Evolutionary conservation across 1,140 invertebrate genomes (phyloP).

Genomic region (Contarinia nasturtii): DNA sequence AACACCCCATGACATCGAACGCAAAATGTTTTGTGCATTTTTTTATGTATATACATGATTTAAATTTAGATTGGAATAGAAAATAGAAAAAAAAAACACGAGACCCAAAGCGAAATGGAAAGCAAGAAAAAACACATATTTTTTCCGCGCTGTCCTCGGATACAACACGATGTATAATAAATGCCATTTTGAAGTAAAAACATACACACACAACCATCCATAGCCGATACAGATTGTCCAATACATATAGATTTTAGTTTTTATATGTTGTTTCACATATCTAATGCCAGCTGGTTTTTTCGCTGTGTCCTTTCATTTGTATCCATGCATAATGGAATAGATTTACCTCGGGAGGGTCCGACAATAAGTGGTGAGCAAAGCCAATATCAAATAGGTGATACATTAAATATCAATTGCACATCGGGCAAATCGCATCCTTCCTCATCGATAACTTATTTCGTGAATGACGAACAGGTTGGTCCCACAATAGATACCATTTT

Average conservation of each 20-base stretch:
- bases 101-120: too few relatives aligned
- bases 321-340: conserved; percentile 26
- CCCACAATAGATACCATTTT: background rate
- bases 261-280: background rate
- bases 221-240: too few relatives aligned
- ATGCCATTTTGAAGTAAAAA: too few relatives aligned
- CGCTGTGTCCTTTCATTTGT: background rate
- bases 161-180: too few relatives aligned
- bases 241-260: background rate
- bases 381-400: conserved; percentile 60
- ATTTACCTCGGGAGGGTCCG: conserved; percentile 53
- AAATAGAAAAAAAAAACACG: too few relatives aligned
- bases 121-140: too few relatives aligned
- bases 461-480: conserved; percentile 52
- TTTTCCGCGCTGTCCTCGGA: too few relatives aligned
- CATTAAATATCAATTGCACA: conserved; percentile 64
- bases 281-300: background rate
- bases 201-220: too few relatives aligned
- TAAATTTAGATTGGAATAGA: too few relatives aligned
- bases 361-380: conserved; percentile 57
- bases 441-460: conserved; percentile 57
- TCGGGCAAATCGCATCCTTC: conserved; percentile 61
- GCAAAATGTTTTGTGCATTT: too few relatives aligned
- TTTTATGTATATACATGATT: too few relatives aligned
- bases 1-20: too few relatives aligned